A percentile compares a stretch with the other conserved stretches of the same genome.
Evolutionary conservation across 2,888 invertebrate species (phyloP).

Genomic region (Eupithecia dodoneata): DNA sequence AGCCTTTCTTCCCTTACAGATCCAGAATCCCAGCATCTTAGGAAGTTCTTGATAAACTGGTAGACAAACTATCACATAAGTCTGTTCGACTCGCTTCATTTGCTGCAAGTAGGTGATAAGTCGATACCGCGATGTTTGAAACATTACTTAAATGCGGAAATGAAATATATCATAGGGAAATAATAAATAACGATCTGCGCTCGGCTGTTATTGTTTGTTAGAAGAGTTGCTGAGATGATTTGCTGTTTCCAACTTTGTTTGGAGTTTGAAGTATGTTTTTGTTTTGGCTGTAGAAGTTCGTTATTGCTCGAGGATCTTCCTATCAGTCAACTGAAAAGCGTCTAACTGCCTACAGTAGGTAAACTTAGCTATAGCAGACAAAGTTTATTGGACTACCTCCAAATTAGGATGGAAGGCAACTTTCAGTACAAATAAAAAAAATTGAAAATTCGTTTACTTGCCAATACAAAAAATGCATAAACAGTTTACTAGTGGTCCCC

Average conservation of each 20-base stretch:
- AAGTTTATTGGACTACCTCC: background rate
- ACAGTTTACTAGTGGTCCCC: too few species aligned
- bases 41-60: conserved; percentile 55
- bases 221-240: conserved; percentile 11
- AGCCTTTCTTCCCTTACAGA: conserved; percentile 26
- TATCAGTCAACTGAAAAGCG: background rate
- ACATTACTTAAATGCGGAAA: conserved; percentile 65
- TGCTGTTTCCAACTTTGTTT: conserved; percentile 16
- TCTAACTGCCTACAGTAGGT: background rate
- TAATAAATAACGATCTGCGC: conserved; percentile 44
- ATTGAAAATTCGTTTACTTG: too few species aligned
- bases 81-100: conserved; percentile 68
- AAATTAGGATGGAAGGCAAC: background rate
- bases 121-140: conserved; percentile 65
- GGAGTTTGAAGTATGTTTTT: conserved; percentile 8
- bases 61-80: conserved; percentile 57
- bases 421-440: background rate
- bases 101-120: conserved; percentile 61
- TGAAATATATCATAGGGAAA: conserved; percentile 43
- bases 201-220: conserved; percentile 24
- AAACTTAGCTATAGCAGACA: background rate
- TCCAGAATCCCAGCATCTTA: conserved; percentile 20
- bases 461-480: too few species aligned
- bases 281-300: conserved; percentile 8
- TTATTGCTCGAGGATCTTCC: conserved; percentile 9